Evolutionary conservation across 2,888 invertebrate species (phyloP), one percentile per base, ranked within the genome.

Genomic region (Xylota sylvarum): DNA sequence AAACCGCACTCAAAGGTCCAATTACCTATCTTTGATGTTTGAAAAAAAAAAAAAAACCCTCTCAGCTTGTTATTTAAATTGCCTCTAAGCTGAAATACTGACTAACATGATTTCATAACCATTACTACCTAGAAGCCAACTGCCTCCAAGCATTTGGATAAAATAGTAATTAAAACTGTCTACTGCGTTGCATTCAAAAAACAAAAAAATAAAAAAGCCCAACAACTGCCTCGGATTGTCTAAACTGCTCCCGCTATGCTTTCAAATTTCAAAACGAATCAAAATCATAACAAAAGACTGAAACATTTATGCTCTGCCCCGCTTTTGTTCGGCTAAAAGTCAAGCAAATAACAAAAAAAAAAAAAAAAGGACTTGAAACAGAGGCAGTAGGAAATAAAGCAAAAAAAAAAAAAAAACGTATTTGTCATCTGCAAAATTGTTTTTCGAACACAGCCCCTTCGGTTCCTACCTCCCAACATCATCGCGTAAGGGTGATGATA

Each of bases 361-460:
- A 58, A 76, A 48, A 65, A 76, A 48, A 65, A 52, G 4, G 40
- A 73, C 19, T 30, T 37, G 12, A 50, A 60, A 72, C 43, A 37
- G 64, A 60, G 64, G 60, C 65, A 67, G 40, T 3, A 70, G 3
- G 37, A 52, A 74, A 27, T 37, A 32, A 27, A 46, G 43, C 46
- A 23, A 10, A n/a, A 46, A 32, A 14, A 9, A 70, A 64, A 50
- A 64, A 65, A 67, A 64, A 84, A 67, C 77, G 30, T 82, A 82
- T 86, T 86, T 86, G 86, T 86, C 86, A 86, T 86, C 86, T 86
- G 69, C 86, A 78, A 86, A 86, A 86, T 86, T 86, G 77, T 82
- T 86, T 78, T 86, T 60, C 50, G 73, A 69, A 69, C 62, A 58
- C 37, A 60, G 52, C n/a, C 30, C 5, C 35, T 35, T 9, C 35